Evolutionary conservation across 2,888 invertebrate genomes (phyloP).

Genomic region (Gryllus longicercus): DNA sequence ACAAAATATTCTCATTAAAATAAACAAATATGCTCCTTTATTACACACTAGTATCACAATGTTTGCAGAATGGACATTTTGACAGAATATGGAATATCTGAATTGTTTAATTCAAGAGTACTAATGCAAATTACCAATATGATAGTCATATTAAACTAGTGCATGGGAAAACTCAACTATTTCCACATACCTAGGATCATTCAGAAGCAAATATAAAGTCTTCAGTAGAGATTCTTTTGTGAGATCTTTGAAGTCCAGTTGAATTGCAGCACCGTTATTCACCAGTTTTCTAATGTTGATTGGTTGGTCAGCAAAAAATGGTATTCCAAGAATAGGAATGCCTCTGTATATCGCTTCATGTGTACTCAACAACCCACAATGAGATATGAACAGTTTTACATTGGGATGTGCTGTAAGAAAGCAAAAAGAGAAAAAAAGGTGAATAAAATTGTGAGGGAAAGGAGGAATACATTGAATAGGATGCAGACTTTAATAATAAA

Average conservation of each 20-base stretch:
- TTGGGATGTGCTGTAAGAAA: slow-evolving; percentile 46
- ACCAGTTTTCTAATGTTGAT: slow-evolving; percentile 42
- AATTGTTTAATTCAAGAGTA: too few species aligned
- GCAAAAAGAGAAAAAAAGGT: not conserved
- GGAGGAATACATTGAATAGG: too few species aligned
- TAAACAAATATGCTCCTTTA: too few species aligned
- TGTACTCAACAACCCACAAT: slow-evolving; percentile 49
- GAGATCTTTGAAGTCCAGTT: not conserved
- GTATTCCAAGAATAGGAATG: slow-evolving; percentile 50
- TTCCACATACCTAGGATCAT: not conserved
- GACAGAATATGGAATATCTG: too few species aligned
- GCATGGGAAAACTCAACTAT: too few species aligned
- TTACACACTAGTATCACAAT: too few species aligned
- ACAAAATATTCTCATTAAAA: too few species aligned
- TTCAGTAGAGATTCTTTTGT: not conserved
- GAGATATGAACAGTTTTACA: slow-evolving; percentile 49
- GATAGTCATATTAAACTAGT: too few species aligned
- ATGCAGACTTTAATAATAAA: too few species aligned
- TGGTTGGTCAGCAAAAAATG: slow-evolving; percentile 50
- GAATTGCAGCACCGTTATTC: not conserved
- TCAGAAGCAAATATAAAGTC: not conserved
- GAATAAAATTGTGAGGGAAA: too few species aligned
- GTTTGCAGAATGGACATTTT: too few species aligned
- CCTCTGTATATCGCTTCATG: slow-evolving; percentile 49
- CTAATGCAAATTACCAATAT: too few species aligned